Conservation (phyloP, 2,888 invertebrate genomes). For the Sclerodermus sp. region DNA sequence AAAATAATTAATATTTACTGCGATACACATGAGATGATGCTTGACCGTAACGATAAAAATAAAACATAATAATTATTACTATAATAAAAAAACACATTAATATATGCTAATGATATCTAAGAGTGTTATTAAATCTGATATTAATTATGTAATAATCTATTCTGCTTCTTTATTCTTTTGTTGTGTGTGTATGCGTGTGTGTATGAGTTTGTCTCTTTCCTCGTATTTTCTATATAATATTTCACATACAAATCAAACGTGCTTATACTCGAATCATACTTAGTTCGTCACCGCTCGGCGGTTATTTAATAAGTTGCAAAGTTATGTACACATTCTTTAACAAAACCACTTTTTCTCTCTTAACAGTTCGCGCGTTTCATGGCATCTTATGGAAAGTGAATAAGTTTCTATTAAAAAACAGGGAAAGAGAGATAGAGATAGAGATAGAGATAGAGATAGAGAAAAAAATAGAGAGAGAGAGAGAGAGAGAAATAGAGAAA, state of each 20-base stretch:
- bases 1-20: constrained; percentile 33
- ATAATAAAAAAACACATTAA: constrained; percentile 46
- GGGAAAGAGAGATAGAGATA: constrained; percentile 14
- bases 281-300: constrained; percentile 43
- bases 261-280: constrained; percentile 7
- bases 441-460: not conserved
- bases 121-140: constrained; percentile 42
- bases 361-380: constrained; percentile 29
- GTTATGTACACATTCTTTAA: constrained; percentile 47
- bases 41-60: constrained; percentile 29
- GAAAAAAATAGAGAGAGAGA: constrained; percentile 1
- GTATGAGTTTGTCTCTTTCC: not conserved
- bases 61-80: constrained; percentile 39
- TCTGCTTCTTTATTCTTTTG: not conserved
- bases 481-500: constrained; percentile 1
- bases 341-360: constrained; percentile 3
- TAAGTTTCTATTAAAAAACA: constrained; percentile 28
- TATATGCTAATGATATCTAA: constrained; percentile 48
- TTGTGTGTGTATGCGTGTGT: too few relatives aligned
- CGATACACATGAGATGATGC: constrained; percentile 30
- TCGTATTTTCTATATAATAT: constrained; percentile 11
- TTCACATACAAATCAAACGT: constrained; percentile 8
- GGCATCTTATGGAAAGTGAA: constrained; percentile 44
- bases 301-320: constrained; percentile 47
- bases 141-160: constrained; percentile 31